Evolutionary conservation across 2,113 vertebrate species (phyloP).

Genomic region (Channa argus): DNA sequence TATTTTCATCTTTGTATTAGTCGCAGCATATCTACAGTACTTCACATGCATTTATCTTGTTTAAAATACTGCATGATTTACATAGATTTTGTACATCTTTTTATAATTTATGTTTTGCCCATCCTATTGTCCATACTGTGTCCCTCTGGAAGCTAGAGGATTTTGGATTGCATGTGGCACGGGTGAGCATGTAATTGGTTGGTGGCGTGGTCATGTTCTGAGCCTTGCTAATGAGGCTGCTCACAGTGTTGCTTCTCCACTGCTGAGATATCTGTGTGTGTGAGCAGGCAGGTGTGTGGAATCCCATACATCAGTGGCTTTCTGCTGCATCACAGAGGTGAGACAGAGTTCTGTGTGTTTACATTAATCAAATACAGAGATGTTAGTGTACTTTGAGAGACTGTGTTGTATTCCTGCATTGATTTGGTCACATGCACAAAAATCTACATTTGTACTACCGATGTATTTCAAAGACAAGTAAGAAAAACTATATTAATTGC

Average conservation of each 20-base stretch:
- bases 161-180: conserved; percentile 53
- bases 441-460: too few relatives aligned
- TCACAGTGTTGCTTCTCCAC: conserved; percentile 47
- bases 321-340: conserved; percentile 8
- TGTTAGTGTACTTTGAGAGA: background rate
- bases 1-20: background rate
- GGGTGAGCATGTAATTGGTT: conserved; percentile 79
- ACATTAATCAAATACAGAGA: background rate
- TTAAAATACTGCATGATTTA: background rate
- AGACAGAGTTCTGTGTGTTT: background rate
- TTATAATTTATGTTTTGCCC: background rate
- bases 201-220: conserved; percentile 64
- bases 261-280: conserved; percentile 32
- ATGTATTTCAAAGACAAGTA: too few relatives aligned
- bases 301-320: conserved; percentile 53
- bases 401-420: background rate
- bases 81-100: background rate
- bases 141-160: conserved; percentile 28
- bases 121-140: background rate
- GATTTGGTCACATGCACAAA: background rate
- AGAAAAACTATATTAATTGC: too few relatives aligned
- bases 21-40: background rate
- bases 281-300: conserved; percentile 39
- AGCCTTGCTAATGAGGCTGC: conserved; percentile 68
- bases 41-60: background rate